Base-by-base conservation (phyloP, 2,888 invertebrate species). In the Cylloceria caligata region DNA sequence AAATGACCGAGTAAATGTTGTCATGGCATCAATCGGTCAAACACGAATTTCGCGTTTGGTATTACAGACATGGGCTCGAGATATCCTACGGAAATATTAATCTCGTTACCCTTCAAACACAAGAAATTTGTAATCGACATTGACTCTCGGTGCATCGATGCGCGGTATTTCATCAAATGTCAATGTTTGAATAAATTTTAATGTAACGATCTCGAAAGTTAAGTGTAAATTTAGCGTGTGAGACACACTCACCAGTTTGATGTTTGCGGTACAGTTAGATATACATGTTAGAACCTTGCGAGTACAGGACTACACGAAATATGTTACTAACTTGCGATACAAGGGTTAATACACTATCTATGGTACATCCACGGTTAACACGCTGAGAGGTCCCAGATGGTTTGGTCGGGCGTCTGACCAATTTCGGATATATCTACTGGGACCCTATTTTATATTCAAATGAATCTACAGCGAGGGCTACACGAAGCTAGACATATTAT, bases 1-100 rank as follows among this genome's bases (percentile, higher is more conserved):
- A 72, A 72, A 72, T n/a, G 72, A 60, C 47, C 60, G 60, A 34
- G 60, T 60, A 21, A 72, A 72, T 72, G 60, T 60, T 72, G 60
- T 60, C 13, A 36, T 19, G 30, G 24, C 16, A 13, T 13, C 19
- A 47, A 72, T 47, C 72, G 60, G 27, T 60, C 45, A 30, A 34
- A 42, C 27, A 57, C 45, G 19, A 72, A 19, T 19, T n/a, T 19
- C 72, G 57, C 21, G 45, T 72, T 19, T 21, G 21, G 21, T 30
- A 72, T 30, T 72, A n/a, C 36, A 47, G 30, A 21, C 19, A 42
- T 39, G 42, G 39, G 13, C 24, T 13, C 64, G 42, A 42, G 5
- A 11, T 36, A 3, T 3, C 27, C 60, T 9, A 16, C 60, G 4
- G 19, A 19, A n/a, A n/a, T n/a, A n/a, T n/a, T n/a, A n/a, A n/a